Evolutionary conservation across 2,113 vertebrate species (phyloP).

Genomic region (Pholis gunnellus): DNA sequence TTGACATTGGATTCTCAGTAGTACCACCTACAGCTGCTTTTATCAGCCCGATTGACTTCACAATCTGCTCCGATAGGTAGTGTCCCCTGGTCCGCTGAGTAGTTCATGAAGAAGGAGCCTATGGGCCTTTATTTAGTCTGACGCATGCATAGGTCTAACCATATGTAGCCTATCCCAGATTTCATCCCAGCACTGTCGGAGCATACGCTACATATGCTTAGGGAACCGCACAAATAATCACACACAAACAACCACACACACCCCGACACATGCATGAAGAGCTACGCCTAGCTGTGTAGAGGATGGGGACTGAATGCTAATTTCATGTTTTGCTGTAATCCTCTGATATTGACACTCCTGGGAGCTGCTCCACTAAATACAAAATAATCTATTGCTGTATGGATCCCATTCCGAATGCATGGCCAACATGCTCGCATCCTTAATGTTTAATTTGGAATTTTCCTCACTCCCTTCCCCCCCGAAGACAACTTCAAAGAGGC

Average conservation of each 20-base stretch:
- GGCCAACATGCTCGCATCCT: constrained; percentile 84
- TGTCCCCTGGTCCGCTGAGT: constrained; percentile 26
- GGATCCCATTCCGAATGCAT: constrained; percentile 84
- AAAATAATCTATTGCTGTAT: constrained; percentile 88
- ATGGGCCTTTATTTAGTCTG: constrained; percentile 45
- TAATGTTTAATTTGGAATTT: constrained; percentile 88
- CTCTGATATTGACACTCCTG: constrained; percentile 88
- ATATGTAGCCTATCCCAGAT: constrained; percentile 76
- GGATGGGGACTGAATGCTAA: constrained; percentile 87
- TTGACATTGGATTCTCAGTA: constrained; percentile 68
- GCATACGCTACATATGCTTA: constrained; percentile 64
- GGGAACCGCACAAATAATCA: constrained; percentile 73
- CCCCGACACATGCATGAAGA: constrained; percentile 63
- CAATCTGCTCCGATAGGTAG: constrained; percentile 56
- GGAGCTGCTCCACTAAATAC: constrained; percentile 88
- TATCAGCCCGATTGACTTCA: constrained; percentile 39
- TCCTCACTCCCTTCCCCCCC: constrained; percentile 80
- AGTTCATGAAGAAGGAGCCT: constrained; percentile 38
- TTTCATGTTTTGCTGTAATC: constrained; percentile 88
- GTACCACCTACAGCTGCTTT: constrained; percentile 50
- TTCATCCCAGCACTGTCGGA: constrained; percentile 61
- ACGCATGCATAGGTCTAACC: constrained; percentile 57
- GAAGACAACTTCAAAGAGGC: constrained; percentile 86
- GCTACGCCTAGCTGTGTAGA: constrained; percentile 76
- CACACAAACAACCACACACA: constrained; percentile 22